Evolutionary conservation across 1,140 invertebrate species (phyloP), one percentile per base, ranked within the genome.

Genomic region (Apis cerana): DNA sequence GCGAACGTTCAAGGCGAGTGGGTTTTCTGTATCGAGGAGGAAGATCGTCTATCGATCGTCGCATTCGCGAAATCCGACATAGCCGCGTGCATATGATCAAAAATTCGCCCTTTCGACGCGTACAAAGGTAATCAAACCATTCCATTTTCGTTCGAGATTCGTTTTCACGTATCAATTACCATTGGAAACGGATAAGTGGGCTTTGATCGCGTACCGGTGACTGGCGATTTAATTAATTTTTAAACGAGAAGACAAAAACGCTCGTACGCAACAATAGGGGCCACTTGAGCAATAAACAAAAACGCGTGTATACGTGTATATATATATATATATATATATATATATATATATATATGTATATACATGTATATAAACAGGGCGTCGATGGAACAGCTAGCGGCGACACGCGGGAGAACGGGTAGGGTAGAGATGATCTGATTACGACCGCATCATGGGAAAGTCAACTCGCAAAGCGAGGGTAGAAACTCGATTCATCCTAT

Each of bases 361-460:
- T 33, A 3, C 2, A 3, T 43, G 3, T 43, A 43, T 7, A 43
- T 7, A 43, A 43, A 43, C 33, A 5, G 58, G 72, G 33, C 56
- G 70, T 27, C 19, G 56, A 64, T 52, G 54, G 84, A 59, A 43
- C n/a, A 70, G 50, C 17, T 27, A 48, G 52, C 43, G 83, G 71
- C 27, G 74, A 75, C 80, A 83, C 54, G 62, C 50, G 50, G 59
- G 15, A 58, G 68, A n/a, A 54, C 52, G 65, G 67, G 62, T 50
- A 62, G 82, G 81, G 76, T 86, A 86, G 90, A 89, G 91, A 91
- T 91, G 91, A 92, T 93, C 92, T 91, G 91, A 92, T 93, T 93
- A 92, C 86, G 88, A 89, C 89, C 88, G 91, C 91, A 92, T 92
- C 92, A 93, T 92, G 92, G 92, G 92, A 92, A 92, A 93, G 91